phyloP scores from a whole-genome alignment of 1,140 invertebrate genomes.

The Andrena cerasifolii region DNA sequence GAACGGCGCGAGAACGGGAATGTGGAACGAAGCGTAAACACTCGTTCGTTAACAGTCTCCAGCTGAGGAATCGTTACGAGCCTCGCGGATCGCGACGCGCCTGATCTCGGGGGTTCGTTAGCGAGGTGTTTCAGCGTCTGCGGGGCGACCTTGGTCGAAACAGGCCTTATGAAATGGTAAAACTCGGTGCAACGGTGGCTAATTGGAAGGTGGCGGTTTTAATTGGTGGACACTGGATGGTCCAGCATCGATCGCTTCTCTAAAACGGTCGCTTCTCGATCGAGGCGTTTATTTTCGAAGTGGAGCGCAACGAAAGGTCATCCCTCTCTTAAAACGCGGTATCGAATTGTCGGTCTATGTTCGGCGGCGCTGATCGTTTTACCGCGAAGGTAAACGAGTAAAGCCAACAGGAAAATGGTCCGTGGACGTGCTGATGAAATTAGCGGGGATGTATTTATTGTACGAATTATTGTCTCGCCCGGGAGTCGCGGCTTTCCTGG shows the following conservation, averaged over 20 bases:
- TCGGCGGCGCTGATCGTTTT: not conserved
- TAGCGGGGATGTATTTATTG: slow-evolving; percentile 54
- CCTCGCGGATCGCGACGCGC: not conserved
- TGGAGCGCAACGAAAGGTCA: slow-evolving; percentile 8
- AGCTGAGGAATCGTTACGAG: slow-evolving; percentile 6
- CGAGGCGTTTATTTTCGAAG: slow-evolving; percentile 6
- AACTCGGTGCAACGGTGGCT: not conserved
- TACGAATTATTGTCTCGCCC: slow-evolving; percentile 38
- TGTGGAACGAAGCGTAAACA: not conserved
- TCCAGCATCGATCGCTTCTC: slow-evolving; percentile 13
- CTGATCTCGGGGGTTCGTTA: slow-evolving; percentile 4
- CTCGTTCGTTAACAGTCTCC: not conserved
- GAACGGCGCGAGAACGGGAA: not conserved
- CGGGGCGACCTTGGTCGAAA: slow-evolving; percentile 9
- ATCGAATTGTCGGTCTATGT: not conserved
- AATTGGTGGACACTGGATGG: slow-evolving; percentile 1
- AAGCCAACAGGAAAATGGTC: slow-evolving; percentile 25
- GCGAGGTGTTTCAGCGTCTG: not conserved
- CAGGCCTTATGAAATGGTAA: slow-evolving; percentile 28
- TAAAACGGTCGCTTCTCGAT: slow-evolving; percentile 22
- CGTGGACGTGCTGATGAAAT: slow-evolving; percentile 49
- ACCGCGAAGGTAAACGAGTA: slow-evolving; percentile 22
- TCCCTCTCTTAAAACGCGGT: slow-evolving; percentile 7
- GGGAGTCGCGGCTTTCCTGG: slow-evolving; percentile 1
- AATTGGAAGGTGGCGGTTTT: slow-evolving; percentile 32